Percentiles rank a stretch among this genome's conserved stretches.
Conservation (phyloP, 2,113 vertebrate species). For the Phrynosoma blainvillii region DNA sequence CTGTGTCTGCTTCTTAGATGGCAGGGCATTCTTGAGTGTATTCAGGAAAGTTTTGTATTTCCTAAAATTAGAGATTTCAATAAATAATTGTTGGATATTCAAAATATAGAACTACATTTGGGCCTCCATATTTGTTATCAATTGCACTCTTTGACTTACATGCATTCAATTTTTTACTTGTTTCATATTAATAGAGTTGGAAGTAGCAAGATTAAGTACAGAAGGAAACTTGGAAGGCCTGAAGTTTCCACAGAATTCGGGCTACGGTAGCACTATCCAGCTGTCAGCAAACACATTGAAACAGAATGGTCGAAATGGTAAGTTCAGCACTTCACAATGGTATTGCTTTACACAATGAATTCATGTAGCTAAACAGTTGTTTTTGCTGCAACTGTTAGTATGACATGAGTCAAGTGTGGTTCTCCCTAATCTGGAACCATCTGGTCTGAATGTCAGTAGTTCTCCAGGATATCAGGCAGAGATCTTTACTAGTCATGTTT, state of each 20-base stretch:
- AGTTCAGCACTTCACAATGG: slow-evolving; percentile 31
- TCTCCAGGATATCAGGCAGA: neutral
- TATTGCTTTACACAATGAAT: neutral
- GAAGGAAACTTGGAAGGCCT: slow-evolving; percentile 94
- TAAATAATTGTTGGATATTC: too few relatives aligned
- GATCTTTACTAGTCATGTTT: neutral
- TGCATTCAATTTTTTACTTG: neutral
- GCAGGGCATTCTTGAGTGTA: too few relatives aligned
- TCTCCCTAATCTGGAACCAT: neutral
- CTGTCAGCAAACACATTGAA: slow-evolving; percentile 96
- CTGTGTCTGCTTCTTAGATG: too few relatives aligned
- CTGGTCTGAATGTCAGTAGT: neutral
- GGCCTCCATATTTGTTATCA: neutral
- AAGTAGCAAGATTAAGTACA: slow-evolving; percentile 95
- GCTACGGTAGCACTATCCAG: slow-evolving; percentile 90
- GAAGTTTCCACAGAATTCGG: slow-evolving; percentile 91
- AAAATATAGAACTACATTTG: too few relatives aligned
- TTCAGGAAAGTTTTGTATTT: too few relatives aligned
- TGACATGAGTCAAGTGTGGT: neutral
- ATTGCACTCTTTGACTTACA: neutral
- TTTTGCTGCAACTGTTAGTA: neutral
- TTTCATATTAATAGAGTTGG: slow-evolving; percentile 84
- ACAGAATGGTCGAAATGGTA: slow-evolving; percentile 95
- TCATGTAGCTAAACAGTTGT: neutral
- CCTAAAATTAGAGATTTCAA: too few relatives aligned